Evolutionary conservation across 37 sponge, comb jelly and placozoan genomes (phyloP).

Genomic region (Ephydatia muelleri): DNA sequence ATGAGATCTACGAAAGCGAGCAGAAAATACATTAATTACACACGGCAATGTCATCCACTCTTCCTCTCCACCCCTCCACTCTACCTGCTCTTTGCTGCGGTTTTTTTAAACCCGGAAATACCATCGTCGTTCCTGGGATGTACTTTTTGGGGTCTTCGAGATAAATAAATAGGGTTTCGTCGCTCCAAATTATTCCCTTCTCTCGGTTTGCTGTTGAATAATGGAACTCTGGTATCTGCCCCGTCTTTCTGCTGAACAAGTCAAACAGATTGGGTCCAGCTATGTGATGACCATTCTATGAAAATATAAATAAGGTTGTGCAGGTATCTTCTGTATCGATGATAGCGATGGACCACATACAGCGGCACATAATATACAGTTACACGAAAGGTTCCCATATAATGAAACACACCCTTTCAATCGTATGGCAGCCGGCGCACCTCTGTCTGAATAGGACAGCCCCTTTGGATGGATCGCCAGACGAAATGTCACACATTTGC

Average conservation of each 20-base stretch:
- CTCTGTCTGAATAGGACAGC: constrained; percentile 92
- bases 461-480: constrained; percentile 75
- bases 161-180: constrained; percentile 78
- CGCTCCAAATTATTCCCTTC: constrained; percentile 91
- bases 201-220: constrained; percentile 77
- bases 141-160: constrained; percentile 92
- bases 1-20: background rate
- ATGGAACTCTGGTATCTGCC: constrained; percentile 60
- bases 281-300: constrained; percentile 80
- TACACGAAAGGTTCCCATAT: background rate
- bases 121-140: constrained; percentile 95
- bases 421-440: constrained; percentile 91
- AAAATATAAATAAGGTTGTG: background rate
- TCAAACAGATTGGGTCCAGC: constrained; percentile 92
- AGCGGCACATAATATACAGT: background rate
- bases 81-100: constrained; percentile 84
- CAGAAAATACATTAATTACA: background rate
- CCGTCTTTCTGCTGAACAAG: constrained; percentile 81
- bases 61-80: background rate
- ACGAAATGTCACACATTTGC: constrained; percentile 14
- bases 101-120: constrained; percentile 91
- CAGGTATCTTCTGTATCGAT: background rate
- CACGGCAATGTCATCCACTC: too few species aligned
- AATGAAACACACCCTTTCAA: constrained; percentile 51
- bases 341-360: background rate